phyloP scores from a whole-genome alignment of 2,888 invertebrate genomes.

The Spisula solida region DNA sequence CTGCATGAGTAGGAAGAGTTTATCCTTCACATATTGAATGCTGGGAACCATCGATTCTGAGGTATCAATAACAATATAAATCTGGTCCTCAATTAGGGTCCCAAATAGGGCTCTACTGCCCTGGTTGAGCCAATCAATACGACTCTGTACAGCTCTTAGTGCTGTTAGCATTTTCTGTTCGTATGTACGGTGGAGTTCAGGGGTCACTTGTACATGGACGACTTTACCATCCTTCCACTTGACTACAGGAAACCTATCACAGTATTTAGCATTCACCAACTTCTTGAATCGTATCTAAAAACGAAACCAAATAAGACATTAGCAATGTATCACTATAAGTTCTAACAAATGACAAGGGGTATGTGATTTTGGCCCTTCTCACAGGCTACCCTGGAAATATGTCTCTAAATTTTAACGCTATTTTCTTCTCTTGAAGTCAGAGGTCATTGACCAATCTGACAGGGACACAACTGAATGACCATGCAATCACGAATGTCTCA shows the following conservation, averaged over 20 bases:
- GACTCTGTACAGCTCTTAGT: constrained; percentile 83
- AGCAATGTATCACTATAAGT: not conserved
- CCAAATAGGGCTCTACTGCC: constrained; percentile 87
- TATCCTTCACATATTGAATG: constrained; percentile 87
- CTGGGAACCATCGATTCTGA: constrained; percentile 87
- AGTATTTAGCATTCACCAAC: constrained; percentile 87
- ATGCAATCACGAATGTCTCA: too few species aligned
- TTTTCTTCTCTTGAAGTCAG: too few species aligned
- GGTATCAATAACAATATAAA: constrained; percentile 87
- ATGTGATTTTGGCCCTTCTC: too few species aligned
- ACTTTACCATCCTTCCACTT: constrained; percentile 87
- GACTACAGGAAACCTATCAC: constrained; percentile 87
- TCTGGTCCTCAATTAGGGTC: constrained; percentile 87
- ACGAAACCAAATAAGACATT: constrained; percentile 8
- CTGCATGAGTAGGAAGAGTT: constrained; percentile 87
- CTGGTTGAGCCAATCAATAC: constrained; percentile 87
- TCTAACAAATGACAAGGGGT: too few species aligned
- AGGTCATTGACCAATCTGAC: too few species aligned
- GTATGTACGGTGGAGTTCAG: constrained; percentile 86
- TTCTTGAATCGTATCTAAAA: constrained; percentile 82
- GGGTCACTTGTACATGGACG: constrained; percentile 87
- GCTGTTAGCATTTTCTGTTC: constrained; percentile 84
- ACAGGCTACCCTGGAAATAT: too few species aligned
- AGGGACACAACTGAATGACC: too few species aligned
- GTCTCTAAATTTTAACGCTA: too few species aligned